Base-by-base conservation (phyloP, 1,140 invertebrate species). In the Drosophila nikananu region DNA sequence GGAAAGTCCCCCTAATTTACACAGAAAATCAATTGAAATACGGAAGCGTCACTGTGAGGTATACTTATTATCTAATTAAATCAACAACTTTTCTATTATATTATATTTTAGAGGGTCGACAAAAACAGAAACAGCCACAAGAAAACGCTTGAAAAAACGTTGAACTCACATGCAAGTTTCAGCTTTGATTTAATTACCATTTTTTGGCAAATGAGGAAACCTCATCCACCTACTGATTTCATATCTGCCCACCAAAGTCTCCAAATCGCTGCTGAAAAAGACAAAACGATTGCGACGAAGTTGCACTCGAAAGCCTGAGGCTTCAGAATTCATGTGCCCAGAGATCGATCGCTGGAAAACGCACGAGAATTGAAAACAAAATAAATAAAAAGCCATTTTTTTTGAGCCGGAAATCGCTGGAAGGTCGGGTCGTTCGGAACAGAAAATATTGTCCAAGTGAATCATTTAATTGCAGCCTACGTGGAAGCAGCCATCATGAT, bases 391-490 rank as follows among this genome's bases (percentile, higher is more conserved):
- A 23, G 32, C 27, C 27, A 12, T 32, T 25, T 21, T 54, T 51
- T 76, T 66, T 10, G 27, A 67, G 48, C 73, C 73, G 62, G 73
- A 77, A 77, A 78, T 39, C 15, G 41, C 27, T 42, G 39, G 76
- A 78, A 78, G 76, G 76, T 78, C 75, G 49, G n/a, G 2, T 19
- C 23, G 8, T 15, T 25, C 23, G 25, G 41, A 55, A 70, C 23
- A 49, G 39, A 65, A 39, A 72, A 63, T 42, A 39, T 58, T 86
- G 77, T 68, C 66, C 66, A 78, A 78, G 67, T 83, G 83, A 89
- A 70, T 84, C 86, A 89, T 72, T 81, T 61, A 86, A 80, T 86
- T 58, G 57, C 80, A 78, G 81, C 81, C 83, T 68, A 87, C 84
- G 65, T 77, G 52, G 57, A 61, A 80, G 62, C 67, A 80, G 62